Conservation (phyloP, 2,888 invertebrate genomes). For the Tineola bisselliella region DNA sequence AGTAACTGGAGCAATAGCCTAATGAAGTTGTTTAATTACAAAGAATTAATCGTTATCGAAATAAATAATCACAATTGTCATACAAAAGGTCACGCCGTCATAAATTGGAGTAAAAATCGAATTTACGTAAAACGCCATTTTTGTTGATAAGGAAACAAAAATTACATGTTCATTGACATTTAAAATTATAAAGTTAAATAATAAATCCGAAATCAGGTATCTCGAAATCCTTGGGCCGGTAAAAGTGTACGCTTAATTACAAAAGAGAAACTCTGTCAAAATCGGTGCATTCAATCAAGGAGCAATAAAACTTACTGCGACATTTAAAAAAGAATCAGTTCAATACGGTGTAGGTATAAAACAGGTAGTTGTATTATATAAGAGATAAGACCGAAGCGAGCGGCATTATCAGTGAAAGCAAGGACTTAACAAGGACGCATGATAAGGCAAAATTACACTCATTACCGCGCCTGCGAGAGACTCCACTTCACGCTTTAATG, state of each 20-base stretch:
- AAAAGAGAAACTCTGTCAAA: constrained; percentile 25
- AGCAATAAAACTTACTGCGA: constrained; percentile 13
- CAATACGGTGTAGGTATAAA: constrained; percentile 8
- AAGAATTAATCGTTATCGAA: background rate
- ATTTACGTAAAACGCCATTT: background rate
- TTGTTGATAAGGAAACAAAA: constrained; percentile 7
- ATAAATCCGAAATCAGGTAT: constrained; percentile 10
- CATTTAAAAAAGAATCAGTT: constrained; percentile 13
- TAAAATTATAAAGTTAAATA: constrained; percentile 8
- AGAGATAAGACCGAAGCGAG: constrained; percentile 32
- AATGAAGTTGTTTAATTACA: background rate
- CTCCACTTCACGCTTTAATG: background rate
- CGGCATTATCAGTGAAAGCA: constrained; percentile 62
- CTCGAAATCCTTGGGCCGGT: constrained; percentile 11
- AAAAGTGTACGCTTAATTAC: constrained; percentile 1
- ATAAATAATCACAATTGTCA: background rate
- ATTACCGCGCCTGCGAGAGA: constrained; percentile 35
- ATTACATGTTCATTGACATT: constrained; percentile 10
- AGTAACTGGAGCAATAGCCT: background rate
- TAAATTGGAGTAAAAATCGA: background rate
- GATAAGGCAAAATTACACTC: constrained; percentile 49
- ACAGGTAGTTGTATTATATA: constrained; percentile 28
- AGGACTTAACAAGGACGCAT: constrained; percentile 54
- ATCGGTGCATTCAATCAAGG: constrained; percentile 25
- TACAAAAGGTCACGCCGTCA: background rate